Evolutionary conservation across 2,113 vertebrate species (phyloP), one percentile per base, ranked within the genome.

Genomic region (Alces alces): DNA sequence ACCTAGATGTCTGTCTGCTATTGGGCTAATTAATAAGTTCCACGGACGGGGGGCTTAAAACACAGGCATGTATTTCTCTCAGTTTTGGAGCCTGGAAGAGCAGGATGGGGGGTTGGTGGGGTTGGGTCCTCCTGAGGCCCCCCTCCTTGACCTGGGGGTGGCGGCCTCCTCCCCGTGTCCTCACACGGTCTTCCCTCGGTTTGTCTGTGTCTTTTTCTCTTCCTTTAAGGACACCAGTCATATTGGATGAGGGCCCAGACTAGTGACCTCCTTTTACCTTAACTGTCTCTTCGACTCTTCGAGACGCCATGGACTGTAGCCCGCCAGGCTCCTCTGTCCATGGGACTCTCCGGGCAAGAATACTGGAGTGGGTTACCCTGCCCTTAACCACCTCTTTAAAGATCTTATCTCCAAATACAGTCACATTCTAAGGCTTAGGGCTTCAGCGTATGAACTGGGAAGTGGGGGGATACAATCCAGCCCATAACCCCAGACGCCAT

Each of bases 21-120:
- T 13, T 9, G 0, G 2, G 54, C 30, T 21, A 2, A n/a, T 17
- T 61, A 1, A 28, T 25, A 23, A 36, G 33, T 14, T 6, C 39
- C 7, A 1, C 10, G 2, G 15, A 17, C 0, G 1, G 28, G 5
- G 5, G 11, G 3, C 23, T 61, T 6, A 3, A 15, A 27, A 47
- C 23, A 21, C 83, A 36, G 50, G 14, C 25, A 5, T 16, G 13
- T 57, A 2, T 5, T 36, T 50, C 87, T 58, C 36, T 21, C 11
- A 2, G 25, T 9, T 54, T 45, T 52, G 30, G 70, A n/a, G 36
- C 55, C 36, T 43, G 33, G 79, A 52, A 14, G 25, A 10, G 55
- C 83, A 27, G 15, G 58, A 6, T 12, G 25, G 7, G 10, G 78
- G 9, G 70, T 50, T 25, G 1, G 10, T 50, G 11, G n/a, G 50